Evolutionary conservation across 2,113 vertebrate species (phyloP).

Genomic region (Corydoras maculifer): DNA sequence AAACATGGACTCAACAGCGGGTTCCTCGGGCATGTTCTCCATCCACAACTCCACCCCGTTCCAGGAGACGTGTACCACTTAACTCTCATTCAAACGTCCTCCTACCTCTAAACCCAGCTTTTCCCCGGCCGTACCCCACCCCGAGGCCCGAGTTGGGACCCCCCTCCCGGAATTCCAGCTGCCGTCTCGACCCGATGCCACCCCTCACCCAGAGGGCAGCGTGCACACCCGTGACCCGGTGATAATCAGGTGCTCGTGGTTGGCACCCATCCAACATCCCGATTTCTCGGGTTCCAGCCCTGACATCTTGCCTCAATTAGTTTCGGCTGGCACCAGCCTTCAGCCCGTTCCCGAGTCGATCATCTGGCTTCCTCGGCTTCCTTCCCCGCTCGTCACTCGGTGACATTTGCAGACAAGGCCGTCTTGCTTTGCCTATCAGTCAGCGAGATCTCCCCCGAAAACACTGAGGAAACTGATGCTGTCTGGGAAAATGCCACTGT

Average conservation of each 20-base stretch:
- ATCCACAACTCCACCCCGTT: no score
- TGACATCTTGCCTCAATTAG: slow-evolving; percentile 33
- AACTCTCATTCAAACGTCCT: no score
- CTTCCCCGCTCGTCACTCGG: background rate
- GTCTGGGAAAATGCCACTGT: slow-evolving; percentile 26
- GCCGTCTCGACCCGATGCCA: no score
- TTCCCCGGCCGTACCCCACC: no score
- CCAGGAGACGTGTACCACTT: no score
- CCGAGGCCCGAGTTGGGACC: no score
- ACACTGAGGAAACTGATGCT: slow-evolving; percentile 28
- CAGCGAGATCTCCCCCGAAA: slow-evolving; percentile 29
- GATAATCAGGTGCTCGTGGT: slow-evolving; percentile 22
- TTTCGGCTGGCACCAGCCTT: slow-evolving; percentile 30
- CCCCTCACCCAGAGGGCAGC: background rate
- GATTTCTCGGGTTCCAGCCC: slow-evolving; percentile 17
- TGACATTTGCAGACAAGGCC: slow-evolving; percentile 41
- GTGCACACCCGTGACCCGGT: slow-evolving; percentile 28
- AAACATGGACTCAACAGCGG: no score
- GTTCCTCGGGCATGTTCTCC: no score
- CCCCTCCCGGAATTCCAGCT: no score
- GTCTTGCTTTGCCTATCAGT: slow-evolving; percentile 41
- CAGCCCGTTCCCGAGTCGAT: slow-evolving; percentile 33
- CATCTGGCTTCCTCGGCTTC: slow-evolving; percentile 22
- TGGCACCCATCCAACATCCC: slow-evolving; percentile 6
- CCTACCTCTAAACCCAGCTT: no score